Conservation (phyloP, 2,888 invertebrate genomes). For the Gastracanthus pulcherrimus region DNA sequence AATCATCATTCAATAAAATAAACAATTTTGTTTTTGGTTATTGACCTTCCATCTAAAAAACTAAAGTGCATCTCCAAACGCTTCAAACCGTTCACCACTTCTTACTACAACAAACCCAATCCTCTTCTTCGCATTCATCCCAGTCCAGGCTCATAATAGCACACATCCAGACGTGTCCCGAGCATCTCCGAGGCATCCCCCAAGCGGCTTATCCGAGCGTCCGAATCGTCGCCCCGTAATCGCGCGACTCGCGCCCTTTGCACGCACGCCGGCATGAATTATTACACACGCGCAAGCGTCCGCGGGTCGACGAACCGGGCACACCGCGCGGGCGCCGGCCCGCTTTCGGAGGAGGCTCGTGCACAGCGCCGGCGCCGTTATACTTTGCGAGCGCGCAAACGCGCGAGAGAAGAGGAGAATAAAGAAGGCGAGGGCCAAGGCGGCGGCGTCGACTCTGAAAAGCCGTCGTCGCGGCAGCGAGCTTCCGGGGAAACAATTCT, state of each 20-base stretch:
- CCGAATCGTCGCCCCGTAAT: constrained; percentile 22
- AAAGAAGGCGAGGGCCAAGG: background rate
- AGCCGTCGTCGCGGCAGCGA: background rate
- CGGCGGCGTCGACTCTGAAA: background rate
- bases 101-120: no score
- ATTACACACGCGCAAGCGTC: background rate
- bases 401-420: background rate
- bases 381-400: constrained; percentile 40
- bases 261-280: constrained; percentile 36
- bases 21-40: no score
- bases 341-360: constrained; percentile 10
- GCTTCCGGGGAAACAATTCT: constrained; percentile 23
- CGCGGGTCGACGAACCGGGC: constrained; percentile 43
- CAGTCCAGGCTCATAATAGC: no score
- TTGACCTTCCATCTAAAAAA: no score
- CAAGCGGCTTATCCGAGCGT: no score
- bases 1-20: no score
- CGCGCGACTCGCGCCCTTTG: background rate
- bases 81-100: no score
- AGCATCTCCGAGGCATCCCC: no score
- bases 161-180: no score
- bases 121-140: no score
- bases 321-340: constrained; percentile 4
- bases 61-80: no score
- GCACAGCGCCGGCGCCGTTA: constrained; percentile 45